These are phyloP conservation scores for Apamea epomidion DNA, from an alignment of 2,888 invertebrate genomes.

Conservation along the genomic window DNA sequence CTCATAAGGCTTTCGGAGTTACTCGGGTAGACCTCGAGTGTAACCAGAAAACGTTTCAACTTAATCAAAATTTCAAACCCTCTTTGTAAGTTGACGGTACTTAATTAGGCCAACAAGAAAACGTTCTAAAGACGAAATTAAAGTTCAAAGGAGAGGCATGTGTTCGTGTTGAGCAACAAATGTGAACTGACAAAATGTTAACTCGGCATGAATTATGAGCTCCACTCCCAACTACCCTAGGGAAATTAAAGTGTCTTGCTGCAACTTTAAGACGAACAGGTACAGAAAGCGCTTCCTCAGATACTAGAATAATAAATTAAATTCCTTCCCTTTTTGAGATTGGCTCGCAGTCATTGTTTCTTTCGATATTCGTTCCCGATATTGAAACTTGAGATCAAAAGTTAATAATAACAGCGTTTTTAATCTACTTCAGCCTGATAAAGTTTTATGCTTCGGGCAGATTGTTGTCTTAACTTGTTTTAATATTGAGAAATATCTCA, in stretches of 20 bases:
- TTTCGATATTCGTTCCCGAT: constrained; percentile 47
- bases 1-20: constrained; percentile 50
- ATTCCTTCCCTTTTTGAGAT: constrained; percentile 77
- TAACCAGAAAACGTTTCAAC: constrained; percentile 62
- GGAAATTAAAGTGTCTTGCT: constrained; percentile 90
- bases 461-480: constrained; percentile 33
- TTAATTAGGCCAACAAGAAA: constrained; percentile 78
- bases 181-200: constrained; percentile 89
- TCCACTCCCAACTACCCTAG: constrained; percentile 80
- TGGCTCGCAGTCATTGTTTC: constrained; percentile 74
- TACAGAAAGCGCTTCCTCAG: constrained; percentile 78
- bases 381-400: constrained; percentile 36
- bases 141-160: constrained; percentile 79
- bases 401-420: constrained; percentile 35
- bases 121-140: constrained; percentile 75
- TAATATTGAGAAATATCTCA: constrained; percentile 21
- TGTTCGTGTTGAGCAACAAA: constrained; percentile 83
- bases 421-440: constrained; percentile 45
- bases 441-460: constrained; percentile 32
- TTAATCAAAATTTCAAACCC: constrained; percentile 74
- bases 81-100: constrained; percentile 67
- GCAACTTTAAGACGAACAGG: constrained; percentile 88
- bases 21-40: constrained; percentile 45
- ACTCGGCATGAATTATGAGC: constrained; percentile 89
- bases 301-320: constrained; percentile 82